Base-by-base conservation (phyloP, 2,888 invertebrate genomes). In the Biston betularia region DNA sequence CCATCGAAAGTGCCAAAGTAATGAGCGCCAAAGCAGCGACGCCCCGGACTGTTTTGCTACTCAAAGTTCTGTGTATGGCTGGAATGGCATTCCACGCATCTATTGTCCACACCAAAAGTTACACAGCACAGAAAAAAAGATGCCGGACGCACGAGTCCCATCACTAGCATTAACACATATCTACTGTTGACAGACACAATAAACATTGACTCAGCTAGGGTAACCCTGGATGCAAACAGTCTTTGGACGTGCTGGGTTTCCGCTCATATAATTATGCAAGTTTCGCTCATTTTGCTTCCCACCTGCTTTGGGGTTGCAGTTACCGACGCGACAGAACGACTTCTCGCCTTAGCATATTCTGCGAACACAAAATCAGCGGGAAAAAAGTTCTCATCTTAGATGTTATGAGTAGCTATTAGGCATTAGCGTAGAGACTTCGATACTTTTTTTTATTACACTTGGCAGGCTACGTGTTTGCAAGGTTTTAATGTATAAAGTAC, bases 161-260 rank as follows among this genome's bases (percentile, higher is more conserved):
- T 53, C 61, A 61, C 57, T 66, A 62, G 34, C 56, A 45, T 56
- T 15, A 56, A 56, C 42, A 65, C 56, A 61, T 66, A 66, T 66
- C 66, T 62, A 62, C 42, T 33, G 61, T 66, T 62, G 61, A 62
- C 62, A 59, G 59, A 45, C 63, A 63, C 44, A 44, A 63, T 58
- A 63, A 63, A 67, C 50, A 67, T 63, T 63, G 67, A 67, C 63
- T 57, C 62, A 62, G 63, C 59, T 33, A 53, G 49, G 67, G 58
- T 54, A 58, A 52, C 56, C 54, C 55, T 35, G 14, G 42, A 12
- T 8, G 44, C 35, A 62, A 63, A 63, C 59, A 50, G 44, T 54
- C 62, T 63, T 50, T 44, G 58, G 59, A 62, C 66, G 66, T 63
- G 67, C 44, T 57, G 46, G 61, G 55, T 61, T 61, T 52, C 60